Evolutionary conservation across 1,140 invertebrate species (phyloP).

Genomic region (Stegodyphus dumicola): DNA sequence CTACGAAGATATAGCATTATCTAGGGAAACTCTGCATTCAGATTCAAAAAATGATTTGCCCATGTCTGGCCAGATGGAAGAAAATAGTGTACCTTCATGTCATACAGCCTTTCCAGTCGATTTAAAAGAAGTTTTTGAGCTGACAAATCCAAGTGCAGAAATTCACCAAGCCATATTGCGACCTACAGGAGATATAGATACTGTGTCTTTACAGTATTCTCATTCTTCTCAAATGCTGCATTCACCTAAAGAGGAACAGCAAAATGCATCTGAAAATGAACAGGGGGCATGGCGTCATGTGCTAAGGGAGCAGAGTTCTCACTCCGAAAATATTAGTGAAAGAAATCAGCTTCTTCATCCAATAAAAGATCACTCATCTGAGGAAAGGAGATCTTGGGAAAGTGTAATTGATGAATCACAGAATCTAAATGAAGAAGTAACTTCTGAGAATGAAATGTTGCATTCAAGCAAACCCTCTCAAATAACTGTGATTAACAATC

Average conservation of each 20-base stretch:
- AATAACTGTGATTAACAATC: constrained; percentile 34
- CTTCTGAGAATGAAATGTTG: constrained; percentile 6
- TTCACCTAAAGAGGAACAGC: constrained; percentile 34
- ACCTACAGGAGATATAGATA: not conserved
- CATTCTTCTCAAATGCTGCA: constrained; percentile 37
- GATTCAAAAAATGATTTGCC: constrained; percentile 6
- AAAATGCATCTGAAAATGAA: constrained; percentile 21
- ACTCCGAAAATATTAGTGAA: constrained; percentile 5
- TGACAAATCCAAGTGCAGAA: constrained; percentile 46
- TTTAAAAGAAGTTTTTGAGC: constrained; percentile 55
- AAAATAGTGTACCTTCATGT: constrained; percentile 26
- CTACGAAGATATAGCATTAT: constrained; percentile 32
- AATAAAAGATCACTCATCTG: constrained; percentile 24
- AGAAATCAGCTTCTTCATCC: constrained; percentile 12
- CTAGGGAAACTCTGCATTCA: constrained; percentile 37
- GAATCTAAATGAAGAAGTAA: constrained; percentile 10
- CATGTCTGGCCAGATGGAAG: constrained; percentile 16
- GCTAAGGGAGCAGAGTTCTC: constrained; percentile 7
- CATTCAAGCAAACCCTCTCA: constrained; percentile 35
- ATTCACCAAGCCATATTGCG: constrained; percentile 48
- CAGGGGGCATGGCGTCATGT: constrained; percentile 44
- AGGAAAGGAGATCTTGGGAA: constrained; percentile 30
- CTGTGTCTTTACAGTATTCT: constrained; percentile 21
- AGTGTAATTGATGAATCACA: constrained; percentile 32
- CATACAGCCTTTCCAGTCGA: constrained; percentile 57